Base-by-base conservation (phyloP, 2,888 invertebrate species). In the Cancer borealis region DNA sequence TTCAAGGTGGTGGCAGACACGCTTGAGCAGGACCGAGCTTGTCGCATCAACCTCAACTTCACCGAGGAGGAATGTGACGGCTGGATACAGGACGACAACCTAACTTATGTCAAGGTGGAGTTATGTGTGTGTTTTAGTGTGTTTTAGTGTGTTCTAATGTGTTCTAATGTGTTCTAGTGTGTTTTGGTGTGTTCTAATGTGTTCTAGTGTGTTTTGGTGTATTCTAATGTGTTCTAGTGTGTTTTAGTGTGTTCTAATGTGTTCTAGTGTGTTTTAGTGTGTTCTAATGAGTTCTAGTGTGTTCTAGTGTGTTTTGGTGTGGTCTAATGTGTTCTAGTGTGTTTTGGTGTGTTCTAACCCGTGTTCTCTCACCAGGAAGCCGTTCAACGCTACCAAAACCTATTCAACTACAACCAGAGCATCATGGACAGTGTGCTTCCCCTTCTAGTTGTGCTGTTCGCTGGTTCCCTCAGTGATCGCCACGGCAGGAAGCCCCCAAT, bases 391-490 rank as follows among this genome's bases (percentile, higher is more conserved):
- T 73, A 30, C 30, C 94, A 95, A 87, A 95, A 95, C 92, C 92
- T 30, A 79, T 95, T 95, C 87, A 95, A 95, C 88, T 95, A 94
- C 87, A 47, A 95, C 91, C 95, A 95, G 92, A 92, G 60, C 30
- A 95, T 96, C 21, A 94, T 96, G 21, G 96, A 96, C 92, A 96
- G 96, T 88, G 95, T 96, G 17, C 96, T 96, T 49, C 96, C 96
- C 1, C 94, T 96, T 4, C 12, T 95, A 0, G 96, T 96, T 17
- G 95, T 96, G 49, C 87, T 96, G 12, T 96, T 96, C 89, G 93
- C 96, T 6, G 96, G 96, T 3, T 96, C 96, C 4, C 96, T 96
- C 96, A 95, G 95, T 47, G 96, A 96, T 92, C 95, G 95, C 5
- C 96, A 96, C 79, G 96, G 96, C 30, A 88, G 96, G 26, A 96